Conservation (phyloP, 1,140 invertebrate genomes). For the Hirudo medicinalis region DNA sequence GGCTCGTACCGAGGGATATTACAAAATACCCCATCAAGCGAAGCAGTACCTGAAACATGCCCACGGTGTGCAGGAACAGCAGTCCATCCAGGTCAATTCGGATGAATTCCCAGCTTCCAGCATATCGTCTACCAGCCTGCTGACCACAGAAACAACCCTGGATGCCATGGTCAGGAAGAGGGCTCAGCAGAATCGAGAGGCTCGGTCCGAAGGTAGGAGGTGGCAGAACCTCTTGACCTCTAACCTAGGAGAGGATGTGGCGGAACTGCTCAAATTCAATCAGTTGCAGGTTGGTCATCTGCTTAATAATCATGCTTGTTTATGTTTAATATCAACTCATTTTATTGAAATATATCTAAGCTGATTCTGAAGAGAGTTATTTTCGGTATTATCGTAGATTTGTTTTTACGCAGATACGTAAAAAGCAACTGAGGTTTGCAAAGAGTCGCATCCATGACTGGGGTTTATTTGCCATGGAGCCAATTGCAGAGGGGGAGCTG, state of each 20-base stretch:
- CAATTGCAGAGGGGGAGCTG: slow-evolving; percentile 97
- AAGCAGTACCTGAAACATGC: slow-evolving; percentile 46
- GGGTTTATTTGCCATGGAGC: slow-evolving; percentile 96
- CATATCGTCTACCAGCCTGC: not conserved
- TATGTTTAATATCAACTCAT: too few relatives aligned
- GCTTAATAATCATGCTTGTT: too few relatives aligned
- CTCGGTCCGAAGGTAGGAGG: slow-evolving; percentile 78
- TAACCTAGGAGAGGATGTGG: slow-evolving; percentile 61
- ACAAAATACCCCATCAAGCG: slow-evolving; percentile 75
- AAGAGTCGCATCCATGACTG: slow-evolving; percentile 97
- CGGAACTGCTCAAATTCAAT: slow-evolving; percentile 91
- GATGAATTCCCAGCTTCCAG: not conserved
- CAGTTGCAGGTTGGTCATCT: slow-evolving; percentile 62
- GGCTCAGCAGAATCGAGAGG: slow-evolving; percentile 54
- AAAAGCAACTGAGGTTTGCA: slow-evolving; percentile 92
- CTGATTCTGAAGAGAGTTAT: too few relatives aligned
- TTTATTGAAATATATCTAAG: too few relatives aligned
- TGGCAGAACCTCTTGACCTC: slow-evolving; percentile 52
- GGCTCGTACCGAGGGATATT: slow-evolving; percentile 64
- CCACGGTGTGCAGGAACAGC: slow-evolving; percentile 16
- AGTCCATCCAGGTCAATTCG: not conserved
- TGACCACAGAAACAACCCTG: not conserved
- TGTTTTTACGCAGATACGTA: slow-evolving; percentile 58
- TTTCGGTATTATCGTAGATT: too few relatives aligned
- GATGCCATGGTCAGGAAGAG: slow-evolving; percentile 21